Evolutionary conservation across 2,888 invertebrate genomes (phyloP).

Genomic region (Heliconius ismenius): DNA sequence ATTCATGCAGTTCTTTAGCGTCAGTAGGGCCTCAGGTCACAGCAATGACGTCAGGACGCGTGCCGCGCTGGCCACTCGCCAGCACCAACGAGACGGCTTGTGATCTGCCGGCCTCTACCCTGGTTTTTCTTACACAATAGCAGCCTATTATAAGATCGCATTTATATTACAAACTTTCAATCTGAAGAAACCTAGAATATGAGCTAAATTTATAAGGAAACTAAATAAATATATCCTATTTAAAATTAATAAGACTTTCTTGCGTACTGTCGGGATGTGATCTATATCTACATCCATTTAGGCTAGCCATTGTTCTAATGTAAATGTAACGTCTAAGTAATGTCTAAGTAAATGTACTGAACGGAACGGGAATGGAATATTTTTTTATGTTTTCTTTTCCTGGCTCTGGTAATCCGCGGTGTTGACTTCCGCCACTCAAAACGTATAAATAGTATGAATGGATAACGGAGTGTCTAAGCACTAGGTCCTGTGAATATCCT

Average conservation of each 20-base stretch:
- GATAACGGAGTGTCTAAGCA: no score
- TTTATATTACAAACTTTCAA: background rate
- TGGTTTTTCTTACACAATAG: constrained; percentile 1
- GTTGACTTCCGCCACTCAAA: no score
- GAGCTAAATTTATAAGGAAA: background rate
- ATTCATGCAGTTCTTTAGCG: constrained; percentile 3
- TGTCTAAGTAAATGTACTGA: no score
- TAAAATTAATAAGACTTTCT: background rate
- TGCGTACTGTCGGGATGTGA: background rate
- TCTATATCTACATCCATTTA: background rate
- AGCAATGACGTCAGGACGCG: constrained; percentile 54
- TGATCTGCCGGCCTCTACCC: constrained; percentile 54
- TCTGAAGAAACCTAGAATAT: background rate
- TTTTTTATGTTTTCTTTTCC: no score
- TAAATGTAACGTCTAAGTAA: no score
- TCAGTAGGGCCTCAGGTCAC: constrained; percentile 30
- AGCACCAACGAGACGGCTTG: constrained; percentile 58
- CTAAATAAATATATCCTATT: background rate
- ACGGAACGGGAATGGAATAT: no score
- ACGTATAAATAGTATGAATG: no score
- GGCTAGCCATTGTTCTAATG: background rate
- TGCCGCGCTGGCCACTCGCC: constrained; percentile 62
- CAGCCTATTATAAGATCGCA: background rate
- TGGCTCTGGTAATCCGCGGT: no score
- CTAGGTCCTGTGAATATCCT: no score